Percentiles rank a stretch among this genome's conserved stretches.
phyloP scores from a whole-genome alignment of 2,888 invertebrate genomes.

The Calameuta idolon region DNA sequence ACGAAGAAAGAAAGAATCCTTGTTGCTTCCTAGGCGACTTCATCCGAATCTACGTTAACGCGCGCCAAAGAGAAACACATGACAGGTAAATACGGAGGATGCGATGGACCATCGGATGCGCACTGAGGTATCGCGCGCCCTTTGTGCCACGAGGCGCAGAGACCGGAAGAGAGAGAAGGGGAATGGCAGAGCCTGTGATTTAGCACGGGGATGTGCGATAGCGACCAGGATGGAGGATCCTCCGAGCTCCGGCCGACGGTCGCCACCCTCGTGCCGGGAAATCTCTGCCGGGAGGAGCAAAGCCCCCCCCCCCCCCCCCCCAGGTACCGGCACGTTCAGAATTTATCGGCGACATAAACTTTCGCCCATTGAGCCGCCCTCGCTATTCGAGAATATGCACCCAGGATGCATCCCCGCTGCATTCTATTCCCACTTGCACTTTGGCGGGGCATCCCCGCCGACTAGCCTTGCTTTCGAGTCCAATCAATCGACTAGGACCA shows the following conservation, averaged over 20 bases:
- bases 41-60: too few species aligned
- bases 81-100: too few species aligned
- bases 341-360: constrained; percentile 35
- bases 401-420: background rate
- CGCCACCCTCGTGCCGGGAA: background rate
- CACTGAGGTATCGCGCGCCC: too few species aligned
- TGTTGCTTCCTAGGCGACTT: too few species aligned
- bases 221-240: background rate
- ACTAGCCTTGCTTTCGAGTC: background rate
- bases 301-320: background rate
- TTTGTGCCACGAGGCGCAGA: too few species aligned
- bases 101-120: too few species aligned
- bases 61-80: too few species aligned
- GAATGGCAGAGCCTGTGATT: too few species aligned
- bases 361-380: constrained; percentile 27
- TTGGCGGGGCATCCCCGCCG: too few species aligned
- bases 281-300: background rate
- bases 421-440: background rate
- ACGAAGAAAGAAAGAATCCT: too few species aligned
- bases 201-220: background rate
- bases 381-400: background rate
- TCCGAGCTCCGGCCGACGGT: background rate
- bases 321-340: constrained; percentile 19
- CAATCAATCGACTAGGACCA: background rate
- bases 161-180: too few species aligned